Base-by-base conservation (phyloP, 2,797 vertebrate species). In the Enteromius viviparus region DNA sequence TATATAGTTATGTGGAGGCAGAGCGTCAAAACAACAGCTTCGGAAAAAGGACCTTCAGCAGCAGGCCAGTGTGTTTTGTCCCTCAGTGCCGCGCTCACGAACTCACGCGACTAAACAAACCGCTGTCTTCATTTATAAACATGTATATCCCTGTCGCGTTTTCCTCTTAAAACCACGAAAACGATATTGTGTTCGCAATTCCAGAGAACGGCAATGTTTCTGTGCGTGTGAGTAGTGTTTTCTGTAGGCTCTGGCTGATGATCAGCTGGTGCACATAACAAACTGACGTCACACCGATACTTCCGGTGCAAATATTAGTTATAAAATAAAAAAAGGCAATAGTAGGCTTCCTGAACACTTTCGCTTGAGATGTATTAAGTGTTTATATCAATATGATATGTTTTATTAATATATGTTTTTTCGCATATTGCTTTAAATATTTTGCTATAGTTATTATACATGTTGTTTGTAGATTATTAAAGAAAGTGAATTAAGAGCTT, bases 191-290 rank as follows among this genome's bases (percentile, higher is more conserved):
- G 55, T 64, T 17, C 19, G 14, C 1, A 1, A 64, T 21, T 32
- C 6, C 17, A 34, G 10, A 14, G 62, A 23, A 49, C 6, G 45
- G 23, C 8, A 34, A 4, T 5, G 19, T 40, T 45, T 23, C 66
- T 66, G 45, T 19, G 4, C 65, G 53, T 10, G 17, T 34, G 40
- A 53, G 76, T 69, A 19, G 78, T 15, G 37, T 70, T 23, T 60
- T 78, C 70, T 37, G 51, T 19, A 10, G 14, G 34, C 23, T 78
- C 76, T 70, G n/a, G 32, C 79, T 81, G 80, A 37, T 29, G 88
- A 91, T 93, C 93, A 94, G 93, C 93, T 94, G 93, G 84, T 89
- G 84, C 66, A 81, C 87, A 84, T 75, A 87, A 89, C 85, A 85
- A 77, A 60, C 15, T 66, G 79, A 89, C 91, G 92, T 93, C 89